Percentiles rank a stretch among this genome's conserved stretches.
Conservation (phyloP, 2,797 vertebrate genomes). For the Linurgus olivaceus region DNA sequence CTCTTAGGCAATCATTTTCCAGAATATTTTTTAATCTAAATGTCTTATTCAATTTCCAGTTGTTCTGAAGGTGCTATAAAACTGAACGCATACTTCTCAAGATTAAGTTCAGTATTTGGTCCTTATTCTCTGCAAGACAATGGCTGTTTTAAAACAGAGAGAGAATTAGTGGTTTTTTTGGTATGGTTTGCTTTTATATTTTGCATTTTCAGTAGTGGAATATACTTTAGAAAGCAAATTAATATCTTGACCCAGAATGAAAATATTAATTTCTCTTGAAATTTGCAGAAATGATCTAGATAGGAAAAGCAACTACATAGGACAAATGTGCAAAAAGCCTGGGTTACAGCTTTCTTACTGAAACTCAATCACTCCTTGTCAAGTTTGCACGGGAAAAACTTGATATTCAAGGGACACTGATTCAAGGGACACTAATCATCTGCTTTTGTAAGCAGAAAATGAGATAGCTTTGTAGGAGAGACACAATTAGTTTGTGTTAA, state of each 20-base stretch:
- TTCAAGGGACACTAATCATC: background rate
- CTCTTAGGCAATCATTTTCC: background rate
- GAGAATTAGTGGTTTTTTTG: background rate
- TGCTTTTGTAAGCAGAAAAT: slow-evolving; percentile 16
- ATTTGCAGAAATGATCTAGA: background rate
- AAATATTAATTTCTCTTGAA: background rate
- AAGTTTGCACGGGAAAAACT: background rate
- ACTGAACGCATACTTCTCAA: background rate
- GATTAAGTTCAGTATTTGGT: background rate
- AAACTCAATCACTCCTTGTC: background rate
- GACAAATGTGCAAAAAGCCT: background rate
- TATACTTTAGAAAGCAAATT: background rate
- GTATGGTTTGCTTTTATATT: background rate
- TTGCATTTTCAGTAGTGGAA: background rate
- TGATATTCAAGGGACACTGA: background rate
- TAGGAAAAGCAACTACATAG: background rate
- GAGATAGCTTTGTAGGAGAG: background rate
- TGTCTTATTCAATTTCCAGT: background rate
- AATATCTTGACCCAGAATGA: background rate
- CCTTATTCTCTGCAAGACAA: background rate
- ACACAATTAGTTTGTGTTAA: background rate
- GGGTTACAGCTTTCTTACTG: background rate
- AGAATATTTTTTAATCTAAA: background rate
- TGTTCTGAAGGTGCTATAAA: background rate
- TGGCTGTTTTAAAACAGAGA: background rate